Base-by-base conservation (phyloP, 2,888 invertebrate genomes). In the Ephialtes manifestator region DNA sequence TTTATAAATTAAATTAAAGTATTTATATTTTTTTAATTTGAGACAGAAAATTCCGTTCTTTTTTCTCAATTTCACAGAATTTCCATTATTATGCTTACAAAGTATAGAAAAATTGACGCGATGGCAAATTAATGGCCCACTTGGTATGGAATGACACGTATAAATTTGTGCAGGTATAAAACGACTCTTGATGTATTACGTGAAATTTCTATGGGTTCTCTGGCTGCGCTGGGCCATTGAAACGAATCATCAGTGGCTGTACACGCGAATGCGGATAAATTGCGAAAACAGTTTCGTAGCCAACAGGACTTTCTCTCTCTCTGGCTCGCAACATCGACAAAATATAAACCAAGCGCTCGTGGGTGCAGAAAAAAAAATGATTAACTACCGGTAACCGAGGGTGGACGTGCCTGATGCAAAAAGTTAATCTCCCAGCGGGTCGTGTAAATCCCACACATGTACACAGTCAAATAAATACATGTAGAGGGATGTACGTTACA, bases 371-470 rank as follows among this genome's bases (percentile, higher is more conserved):
- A 87, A 81, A 89, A 82, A 85, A 83, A 85, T 83, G 81, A 80
- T 84, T 84, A 84, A 84, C 84, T 84, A 71, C 72, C 79, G 70
- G 48, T 60, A 60, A 60, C 39, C 70, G 35, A 51, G 72, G 28
- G 71, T 67, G 80, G 72, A 81, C 79, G 75, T 60, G 68, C 68
- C 76, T 48, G 81, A 81, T 81, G 84, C 65, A 84, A 84, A 84
- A 84, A 84, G 84, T 84, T 84, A 81, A 84, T 84, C 84, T 81
- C 81, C 72, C 84, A 79, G 58, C 63, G 80, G 77, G 65, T 75
- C 85, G 78, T 51, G 65, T 78, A 78, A 77, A 76, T 55, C 31
- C 18, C 31, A 28, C 31, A 35, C 53, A 35, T 10, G 18, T 13
- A 24, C 48, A 48, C 2, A 51, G 35, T 13, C 7, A 18, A 3